Conservation (phyloP, 2,113 vertebrate species). For the Mixornis gularis region DNA sequence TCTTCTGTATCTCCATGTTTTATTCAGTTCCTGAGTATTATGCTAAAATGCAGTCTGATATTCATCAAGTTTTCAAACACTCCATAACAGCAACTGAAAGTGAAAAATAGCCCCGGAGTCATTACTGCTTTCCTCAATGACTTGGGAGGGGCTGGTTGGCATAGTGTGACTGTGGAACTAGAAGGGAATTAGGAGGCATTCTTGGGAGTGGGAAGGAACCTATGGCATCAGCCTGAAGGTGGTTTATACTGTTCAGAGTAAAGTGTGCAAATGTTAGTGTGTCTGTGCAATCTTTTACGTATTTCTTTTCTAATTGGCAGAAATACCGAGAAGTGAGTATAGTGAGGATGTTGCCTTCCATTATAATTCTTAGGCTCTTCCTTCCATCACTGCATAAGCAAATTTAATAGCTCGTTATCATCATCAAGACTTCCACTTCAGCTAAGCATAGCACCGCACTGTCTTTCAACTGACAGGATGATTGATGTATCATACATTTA, state of each 20-base stretch:
- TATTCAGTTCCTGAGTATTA: slow-evolving; percentile 62
- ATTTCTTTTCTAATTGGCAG: neutral
- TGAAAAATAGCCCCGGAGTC: slow-evolving; percentile 25
- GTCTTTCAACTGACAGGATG: slow-evolving; percentile 15
- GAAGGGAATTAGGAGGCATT: neutral
- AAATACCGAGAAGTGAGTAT: neutral
- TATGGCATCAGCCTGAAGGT: neutral
- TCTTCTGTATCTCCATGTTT: slow-evolving; percentile 62
- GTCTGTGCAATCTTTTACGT: neutral
- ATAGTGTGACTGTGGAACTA: neutral
- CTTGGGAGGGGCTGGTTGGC: slow-evolving; percentile 4
- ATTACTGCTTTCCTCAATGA: slow-evolving; percentile 43
- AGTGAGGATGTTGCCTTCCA: neutral
- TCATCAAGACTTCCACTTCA: neutral
- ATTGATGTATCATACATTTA: neutral
- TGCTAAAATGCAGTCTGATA: slow-evolving; percentile 59
- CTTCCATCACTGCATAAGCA: neutral
- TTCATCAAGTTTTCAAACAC: slow-evolving; percentile 67
- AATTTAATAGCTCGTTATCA: slow-evolving; percentile 6
- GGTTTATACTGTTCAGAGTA: neutral
- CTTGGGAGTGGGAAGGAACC: neutral
- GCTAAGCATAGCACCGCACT: neutral
- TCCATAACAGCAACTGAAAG: slow-evolving; percentile 44
- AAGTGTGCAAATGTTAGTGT: neutral
- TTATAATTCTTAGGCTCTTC: neutral